Conservation (phyloP, 1,140 invertebrate species). For the Nylanderia fulva region DNA sequence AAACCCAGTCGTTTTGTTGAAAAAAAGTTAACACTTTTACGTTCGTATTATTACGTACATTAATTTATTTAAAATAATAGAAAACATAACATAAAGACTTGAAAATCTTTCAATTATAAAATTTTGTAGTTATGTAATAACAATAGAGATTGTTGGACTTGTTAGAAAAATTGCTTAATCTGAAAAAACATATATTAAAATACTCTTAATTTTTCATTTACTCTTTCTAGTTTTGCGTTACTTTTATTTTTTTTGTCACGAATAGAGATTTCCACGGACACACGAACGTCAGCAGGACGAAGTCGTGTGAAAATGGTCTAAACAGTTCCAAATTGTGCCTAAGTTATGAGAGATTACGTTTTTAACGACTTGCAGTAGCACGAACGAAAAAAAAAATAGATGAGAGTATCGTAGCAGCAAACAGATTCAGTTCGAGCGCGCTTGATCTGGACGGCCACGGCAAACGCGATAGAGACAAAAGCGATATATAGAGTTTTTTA, state of each 20-base stretch:
- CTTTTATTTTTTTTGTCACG: not conserved
- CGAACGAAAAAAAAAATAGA: slow-evolving; percentile 67
- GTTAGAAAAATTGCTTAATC: not conserved
- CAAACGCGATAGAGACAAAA: slow-evolving; percentile 56
- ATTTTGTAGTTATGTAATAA: not conserved
- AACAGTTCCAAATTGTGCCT: slow-evolving; percentile 86
- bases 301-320: slow-evolving; percentile 80
- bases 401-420: slow-evolving; percentile 63
- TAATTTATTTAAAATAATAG: not conserved
- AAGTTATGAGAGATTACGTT: slow-evolving; percentile 84
- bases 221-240: not conserved
- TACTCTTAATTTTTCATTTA: not conserved
- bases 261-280: slow-evolving; percentile 28
- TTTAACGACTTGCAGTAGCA: slow-evolving; percentile 78
- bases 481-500: slow-evolving; percentile 62
- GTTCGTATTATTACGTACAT: not conserved
- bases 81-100: not conserved
- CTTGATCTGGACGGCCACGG: slow-evolving; percentile 27
- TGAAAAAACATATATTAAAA: not conserved
- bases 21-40: not conserved
- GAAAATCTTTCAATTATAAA: not conserved
- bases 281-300: slow-evolving; percentile 30
- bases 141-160: not conserved
- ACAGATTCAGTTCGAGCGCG: slow-evolving; percentile 68
- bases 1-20: not conserved